Base-by-base conservation (phyloP, 1,140 invertebrate genomes). In the Rhyacophila brunnea region DNA sequence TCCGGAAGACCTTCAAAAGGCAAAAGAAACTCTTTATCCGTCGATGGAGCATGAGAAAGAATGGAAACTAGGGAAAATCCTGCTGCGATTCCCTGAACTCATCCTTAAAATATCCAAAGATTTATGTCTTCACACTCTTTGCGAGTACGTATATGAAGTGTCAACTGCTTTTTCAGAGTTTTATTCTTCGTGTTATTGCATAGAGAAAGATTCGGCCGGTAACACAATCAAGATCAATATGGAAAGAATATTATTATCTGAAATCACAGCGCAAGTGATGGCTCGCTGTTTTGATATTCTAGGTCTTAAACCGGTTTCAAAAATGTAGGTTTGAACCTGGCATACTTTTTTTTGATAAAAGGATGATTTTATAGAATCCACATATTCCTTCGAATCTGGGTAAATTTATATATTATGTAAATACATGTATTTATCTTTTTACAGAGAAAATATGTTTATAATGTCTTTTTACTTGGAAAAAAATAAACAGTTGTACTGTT, bases 161-260 rank as follows among this genome's bases (percentile, higher is more conserved):
- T 85, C 90, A n/a, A 89, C 88, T 5, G 82, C 85, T 1, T 99
- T 99, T 68, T 88, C 90, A 0, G 98, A 99, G 71, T 99, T 99
- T 74, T 99, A 99, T 75, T 95, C 98, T 69, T 87, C 82, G 65
- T 99, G 98, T 73, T 99, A 99, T 72, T 99, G 97, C 69, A 87
- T 99, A 45, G 92, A 98, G 72, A 98, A 97, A 71, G 86, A 95
- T 74, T 80, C 84, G 54, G 68, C 74, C 47, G 83, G 83, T 45
- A 85, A 92, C 70, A 89, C 95, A 64, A 72, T 90, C 0, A 92
- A 90, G 68, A 84, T 99, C 1, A 88, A 96, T 73, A 88, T 89
- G 73, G 87, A 88, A 54, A 85, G 97, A 61, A 83, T 99, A 53
- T 82, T 98, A 57, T 72, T 99, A 0, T 93, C 93, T 71, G 96